A percentile compares a stretch with the other conserved stretches of the same genome.
Evolutionary conservation across 35 echinoderm and acorn worm species (phyloP).

Genomic region (Eucidaris tribuloides): DNA sequence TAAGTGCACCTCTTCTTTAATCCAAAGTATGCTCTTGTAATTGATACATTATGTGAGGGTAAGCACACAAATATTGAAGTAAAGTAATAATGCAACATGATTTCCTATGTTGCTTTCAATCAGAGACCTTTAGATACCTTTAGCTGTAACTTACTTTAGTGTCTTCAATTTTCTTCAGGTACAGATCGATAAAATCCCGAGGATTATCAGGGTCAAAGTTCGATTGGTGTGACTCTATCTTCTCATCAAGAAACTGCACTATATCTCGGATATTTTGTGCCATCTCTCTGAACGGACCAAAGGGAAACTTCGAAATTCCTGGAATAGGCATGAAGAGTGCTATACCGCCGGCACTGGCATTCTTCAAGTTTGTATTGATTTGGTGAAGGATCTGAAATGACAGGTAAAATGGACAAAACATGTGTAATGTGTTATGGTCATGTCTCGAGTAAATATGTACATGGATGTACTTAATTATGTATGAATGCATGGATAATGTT

Average conservation of each 20-base stretch:
- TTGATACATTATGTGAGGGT: too few relatives aligned
- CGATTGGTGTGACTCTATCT: slow-evolving; percentile 1
- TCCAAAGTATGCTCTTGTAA: too few relatives aligned
- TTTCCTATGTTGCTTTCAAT: too few relatives aligned
- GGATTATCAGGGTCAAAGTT: slow-evolving; percentile 25
- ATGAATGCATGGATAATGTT: too few relatives aligned
- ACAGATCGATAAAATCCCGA: slow-evolving; percentile 35
- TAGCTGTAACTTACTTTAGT: not conserved
- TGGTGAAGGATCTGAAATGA: not conserved
- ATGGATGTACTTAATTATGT: too few relatives aligned
- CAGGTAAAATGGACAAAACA: too few relatives aligned
- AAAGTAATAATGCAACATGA: too few relatives aligned
- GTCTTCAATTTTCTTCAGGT: slow-evolving; percentile 9
- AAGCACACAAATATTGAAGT: too few relatives aligned
- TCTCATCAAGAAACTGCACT: not conserved
- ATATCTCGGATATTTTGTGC: slow-evolving; percentile 5
- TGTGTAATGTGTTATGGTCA: too few relatives aligned
- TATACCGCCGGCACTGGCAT: not conserved
- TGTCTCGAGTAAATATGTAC: too few relatives aligned
- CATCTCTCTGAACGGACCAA: slow-evolving; percentile 4
- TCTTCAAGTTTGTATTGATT: not conserved
- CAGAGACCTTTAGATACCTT: too few relatives aligned
- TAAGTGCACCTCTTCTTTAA: too few relatives aligned
- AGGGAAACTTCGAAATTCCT: not conserved
- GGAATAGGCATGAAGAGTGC: not conserved